A percentile compares a stretch with the other conserved stretches of the same genome.
Evolutionary conservation across 2,888 invertebrate genomes (phyloP).

Genomic region (Synergus itoensis): DNA sequence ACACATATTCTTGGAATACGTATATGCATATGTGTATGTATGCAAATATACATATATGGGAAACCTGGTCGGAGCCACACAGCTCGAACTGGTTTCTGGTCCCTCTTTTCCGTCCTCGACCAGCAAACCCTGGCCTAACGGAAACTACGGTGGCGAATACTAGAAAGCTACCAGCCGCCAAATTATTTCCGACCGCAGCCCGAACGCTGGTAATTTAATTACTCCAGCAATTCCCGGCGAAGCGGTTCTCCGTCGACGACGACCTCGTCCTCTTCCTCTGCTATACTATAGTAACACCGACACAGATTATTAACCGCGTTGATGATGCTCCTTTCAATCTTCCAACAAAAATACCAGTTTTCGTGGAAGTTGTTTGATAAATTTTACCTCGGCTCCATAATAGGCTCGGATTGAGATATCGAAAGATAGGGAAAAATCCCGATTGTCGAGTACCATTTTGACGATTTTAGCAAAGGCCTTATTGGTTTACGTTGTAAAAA

Average conservation of each 20-base stretch:
- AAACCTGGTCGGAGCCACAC: slow-evolving; percentile 47
- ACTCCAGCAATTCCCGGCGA: slow-evolving; percentile 67
- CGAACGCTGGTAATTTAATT: slow-evolving; percentile 74
- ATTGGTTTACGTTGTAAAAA: too few relatives aligned
- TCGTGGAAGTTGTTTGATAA: not conserved
- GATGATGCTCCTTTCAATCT: slow-evolving; percentile 14
- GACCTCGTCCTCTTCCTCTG: slow-evolving; percentile 22
- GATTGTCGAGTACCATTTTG: too few relatives aligned
- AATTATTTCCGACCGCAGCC: slow-evolving; percentile 75
- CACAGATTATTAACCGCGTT: slow-evolving; percentile 26
- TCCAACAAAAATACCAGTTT: not conserved
- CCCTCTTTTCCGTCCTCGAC: slow-evolving; percentile 48
- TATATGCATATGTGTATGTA: slow-evolving; percentile 39
- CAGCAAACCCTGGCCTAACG: slow-evolving; percentile 57
- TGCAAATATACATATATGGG: slow-evolving; percentile 39
- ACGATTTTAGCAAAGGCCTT: too few relatives aligned
- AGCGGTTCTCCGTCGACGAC: slow-evolving; percentile 55
- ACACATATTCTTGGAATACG: not conserved
- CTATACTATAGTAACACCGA: not conserved
- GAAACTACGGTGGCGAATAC: slow-evolving; percentile 65
- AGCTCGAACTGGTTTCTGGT: slow-evolving; percentile 45
- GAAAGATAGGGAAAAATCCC: too few relatives aligned
- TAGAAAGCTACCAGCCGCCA: slow-evolving; percentile 69
- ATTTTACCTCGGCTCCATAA: not conserved
- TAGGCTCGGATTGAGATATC: too few relatives aligned